Percentiles rank a stretch among this genome's conserved stretches.
These are phyloP conservation scores for Nezara viridula DNA, from an alignment of 2,888 invertebrate genomes.

Conservation along the genomic window DNA sequence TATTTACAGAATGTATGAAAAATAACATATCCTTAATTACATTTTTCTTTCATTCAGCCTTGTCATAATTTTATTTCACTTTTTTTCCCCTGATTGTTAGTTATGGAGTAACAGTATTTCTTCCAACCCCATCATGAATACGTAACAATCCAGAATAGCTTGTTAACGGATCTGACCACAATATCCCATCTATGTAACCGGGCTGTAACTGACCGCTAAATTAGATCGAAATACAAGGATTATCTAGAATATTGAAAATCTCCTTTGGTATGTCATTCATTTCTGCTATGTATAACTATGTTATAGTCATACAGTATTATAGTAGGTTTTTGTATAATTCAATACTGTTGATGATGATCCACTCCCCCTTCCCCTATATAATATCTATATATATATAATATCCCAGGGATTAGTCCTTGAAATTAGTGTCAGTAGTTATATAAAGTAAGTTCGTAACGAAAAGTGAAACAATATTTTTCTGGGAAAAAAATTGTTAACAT, in stretches of 20 bases:
- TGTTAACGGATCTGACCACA: slow-evolving; percentile 30
- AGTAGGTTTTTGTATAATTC: not conserved
- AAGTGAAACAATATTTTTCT: too few species aligned
- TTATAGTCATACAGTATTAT: too few species aligned
- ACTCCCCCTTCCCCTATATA: too few species aligned
- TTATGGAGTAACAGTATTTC: not conserved
- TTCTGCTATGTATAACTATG: too few species aligned
- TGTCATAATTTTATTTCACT: not conserved
- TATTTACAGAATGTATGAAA: too few species aligned
- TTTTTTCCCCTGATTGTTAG: not conserved
- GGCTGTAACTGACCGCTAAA: not conserved
- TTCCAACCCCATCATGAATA: not conserved
- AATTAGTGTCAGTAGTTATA: too few species aligned
- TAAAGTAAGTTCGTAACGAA: too few species aligned
- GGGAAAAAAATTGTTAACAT: too few species aligned
- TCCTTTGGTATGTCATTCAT: not conserved
- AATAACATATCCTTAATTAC: not conserved
- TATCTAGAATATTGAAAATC: not conserved
- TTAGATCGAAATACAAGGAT: not conserved
- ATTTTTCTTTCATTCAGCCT: not conserved
- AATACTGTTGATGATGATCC: not conserved
- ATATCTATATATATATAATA: too few species aligned
- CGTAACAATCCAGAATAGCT: not conserved
- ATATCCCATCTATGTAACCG: slow-evolving; percentile 5
- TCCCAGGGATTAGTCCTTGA: too few species aligned